Base-by-base conservation (phyloP, 2,888 invertebrate species). In the Euproctis similis region DNA sequence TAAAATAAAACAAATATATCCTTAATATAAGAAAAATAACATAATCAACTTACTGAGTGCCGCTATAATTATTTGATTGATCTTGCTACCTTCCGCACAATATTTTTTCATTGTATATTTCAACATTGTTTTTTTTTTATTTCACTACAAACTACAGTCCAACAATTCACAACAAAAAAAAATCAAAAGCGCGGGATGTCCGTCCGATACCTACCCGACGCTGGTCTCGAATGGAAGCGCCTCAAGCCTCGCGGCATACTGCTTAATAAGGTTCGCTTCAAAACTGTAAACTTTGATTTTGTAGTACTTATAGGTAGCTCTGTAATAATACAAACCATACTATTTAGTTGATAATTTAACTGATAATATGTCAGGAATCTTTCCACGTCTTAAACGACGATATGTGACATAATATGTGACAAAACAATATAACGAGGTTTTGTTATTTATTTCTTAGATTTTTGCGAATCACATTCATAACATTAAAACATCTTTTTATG, bases 31-130 rank as follows among this genome's bases (percentile, higher is more conserved):
- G n/a, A 19, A 7, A n/a, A 19, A 19, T 19, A 19, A n/a, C n/a
- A 19, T 19, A 21, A 21, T 10, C 11, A 19, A 72, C 82, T 80
- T 48, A 84, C 82, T 75, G 34, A 84, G 59, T 37, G 57, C 24
- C 2, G 82, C 65, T 27, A 80, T 56, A 12, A 81, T 27, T 23
- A 75, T 47, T 59, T 82, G 82, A 37, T 84, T 69, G 11, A 80
- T 50, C 47, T 74, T 80, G 49, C 82, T 81, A 26, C 82, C 82
- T 42, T 82, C 74, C 1, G 74, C 62, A 59, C 69, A 81, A 62
- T 78, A 84, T 42, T 77, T 81, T 57, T 76, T 80, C 59, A 80
- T 78, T 18, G 75, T 75, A 34, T 77, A 64, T 43, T 81, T 80
- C 28, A 82, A 65, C 82, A 84, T 84, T 63, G 32, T 36, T 17